A percentile compares a stretch with the other conserved stretches of the same genome.
These are phyloP conservation scores for Aphyosemion australe DNA, from an alignment of 2,113 vertebrate species.

Conservation along the genomic window DNA sequence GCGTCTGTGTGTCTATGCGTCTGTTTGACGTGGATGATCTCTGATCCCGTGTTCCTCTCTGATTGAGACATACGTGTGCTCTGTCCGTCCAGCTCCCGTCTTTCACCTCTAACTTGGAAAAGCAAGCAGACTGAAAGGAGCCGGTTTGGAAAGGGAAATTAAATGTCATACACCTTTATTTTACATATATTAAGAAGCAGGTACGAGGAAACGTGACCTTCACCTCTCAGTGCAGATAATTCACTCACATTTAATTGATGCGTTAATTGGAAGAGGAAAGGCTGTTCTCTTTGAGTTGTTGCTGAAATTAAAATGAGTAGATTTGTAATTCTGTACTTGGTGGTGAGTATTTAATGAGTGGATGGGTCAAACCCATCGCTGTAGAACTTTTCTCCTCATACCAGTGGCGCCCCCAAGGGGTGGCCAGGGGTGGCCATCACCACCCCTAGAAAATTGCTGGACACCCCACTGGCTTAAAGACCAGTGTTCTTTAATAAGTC, in stretches of 20 bases:
- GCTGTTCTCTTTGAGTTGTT: conserved; percentile 31
- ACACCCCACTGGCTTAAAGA: no score
- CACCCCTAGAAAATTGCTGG: no score
- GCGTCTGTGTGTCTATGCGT: conserved; percentile 73
- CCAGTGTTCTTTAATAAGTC: no score
- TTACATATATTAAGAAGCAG: conserved; percentile 13
- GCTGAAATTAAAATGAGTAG: conserved; percentile 28
- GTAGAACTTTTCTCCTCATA: conserved; percentile 4
- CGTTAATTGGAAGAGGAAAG: conserved; percentile 40
- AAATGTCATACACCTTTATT: neutral
- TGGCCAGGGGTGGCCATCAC: no score
- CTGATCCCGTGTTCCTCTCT: conserved; percentile 63
- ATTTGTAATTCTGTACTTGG: conserved; percentile 33
- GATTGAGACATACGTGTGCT: conserved; percentile 51
- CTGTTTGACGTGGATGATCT: conserved; percentile 80
- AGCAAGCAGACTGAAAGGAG: conserved; percentile 14
- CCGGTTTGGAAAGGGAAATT: conserved; percentile 5
- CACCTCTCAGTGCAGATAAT: conserved; percentile 33
- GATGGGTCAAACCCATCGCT: conserved; percentile 7
- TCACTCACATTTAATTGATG: conserved; percentile 43
- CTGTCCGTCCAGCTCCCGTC: conserved; percentile 15
- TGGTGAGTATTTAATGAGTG: conserved; percentile 4
- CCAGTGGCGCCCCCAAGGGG: no score
- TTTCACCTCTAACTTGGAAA: conserved; percentile 2
- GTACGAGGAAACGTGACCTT: conserved; percentile 3